phyloP scores from a whole-genome alignment of 2,797 vertebrate species.

The Epinephelus awoara region DNA sequence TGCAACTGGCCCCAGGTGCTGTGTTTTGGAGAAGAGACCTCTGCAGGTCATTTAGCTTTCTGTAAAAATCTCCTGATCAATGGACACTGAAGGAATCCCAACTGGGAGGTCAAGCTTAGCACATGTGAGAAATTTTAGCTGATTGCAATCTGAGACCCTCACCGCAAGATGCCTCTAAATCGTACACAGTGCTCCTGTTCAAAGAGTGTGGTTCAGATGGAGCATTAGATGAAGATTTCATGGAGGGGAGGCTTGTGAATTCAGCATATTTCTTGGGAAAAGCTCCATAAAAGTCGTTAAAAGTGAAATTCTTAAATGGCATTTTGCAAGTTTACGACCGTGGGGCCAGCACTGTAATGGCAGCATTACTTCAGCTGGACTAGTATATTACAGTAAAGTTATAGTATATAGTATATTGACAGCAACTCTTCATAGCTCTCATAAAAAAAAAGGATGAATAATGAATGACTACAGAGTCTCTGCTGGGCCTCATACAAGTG shows the following conservation, averaged over 20 bases:
- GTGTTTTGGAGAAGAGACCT: no score
- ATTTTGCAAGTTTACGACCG: no score
- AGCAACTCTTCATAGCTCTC: not conserved
- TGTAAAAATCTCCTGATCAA: no score
- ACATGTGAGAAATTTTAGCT: no score
- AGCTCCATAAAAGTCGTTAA: not conserved
- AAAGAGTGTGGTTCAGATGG: not conserved
- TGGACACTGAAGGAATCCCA: no score
- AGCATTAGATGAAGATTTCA: not conserved
- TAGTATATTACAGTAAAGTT: not conserved
- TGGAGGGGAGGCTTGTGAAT: not conserved
- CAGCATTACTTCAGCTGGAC: not conserved
- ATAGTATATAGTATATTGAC: not conserved
- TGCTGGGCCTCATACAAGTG: constrained; percentile 36
- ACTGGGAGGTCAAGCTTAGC: no score
- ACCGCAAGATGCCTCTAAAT: no score
- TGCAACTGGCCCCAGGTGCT: no score
- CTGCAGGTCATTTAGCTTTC: no score
- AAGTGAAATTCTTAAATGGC: not conserved
- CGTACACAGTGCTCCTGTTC: no score
- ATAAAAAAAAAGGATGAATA: constrained; percentile 7
- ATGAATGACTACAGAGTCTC: constrained; percentile 5
- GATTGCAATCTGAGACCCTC: no score
- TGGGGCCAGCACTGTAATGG: not conserved
- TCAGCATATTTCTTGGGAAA: not conserved